Conservation (phyloP, 2,797 vertebrate species). For the Intellagama lesueurii region DNA sequence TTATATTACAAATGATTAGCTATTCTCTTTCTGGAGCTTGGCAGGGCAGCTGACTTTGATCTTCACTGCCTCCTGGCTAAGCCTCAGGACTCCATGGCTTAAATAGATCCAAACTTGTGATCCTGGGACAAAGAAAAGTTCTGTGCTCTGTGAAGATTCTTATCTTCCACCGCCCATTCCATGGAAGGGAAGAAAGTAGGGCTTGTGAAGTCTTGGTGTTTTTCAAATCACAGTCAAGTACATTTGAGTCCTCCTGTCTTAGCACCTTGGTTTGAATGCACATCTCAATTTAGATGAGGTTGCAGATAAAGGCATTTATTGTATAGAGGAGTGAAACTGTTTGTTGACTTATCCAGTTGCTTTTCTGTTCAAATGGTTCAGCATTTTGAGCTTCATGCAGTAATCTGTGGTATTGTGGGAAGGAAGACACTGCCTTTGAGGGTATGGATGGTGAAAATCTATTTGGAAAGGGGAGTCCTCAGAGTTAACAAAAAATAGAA, state of each 20-base stretch:
- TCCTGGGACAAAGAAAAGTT: conserved; percentile 47
- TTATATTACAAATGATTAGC: conserved; percentile 60
- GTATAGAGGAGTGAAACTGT: neutral
- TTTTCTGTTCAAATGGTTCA: neutral
- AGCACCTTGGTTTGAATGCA: neutral
- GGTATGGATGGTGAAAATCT: neutral
- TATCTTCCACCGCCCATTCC: neutral
- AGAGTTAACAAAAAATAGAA: neutral
- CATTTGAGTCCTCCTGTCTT: conserved; percentile 2
- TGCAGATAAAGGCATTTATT: conserved; percentile 1
- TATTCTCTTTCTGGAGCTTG: conserved; percentile 61
- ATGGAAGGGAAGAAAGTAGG: neutral
- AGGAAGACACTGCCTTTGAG: neutral
- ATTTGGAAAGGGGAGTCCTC: no score
- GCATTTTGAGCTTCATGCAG: neutral
- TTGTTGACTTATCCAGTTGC: neutral
- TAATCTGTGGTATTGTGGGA: neutral
- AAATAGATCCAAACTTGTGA: conserved; percentile 64
- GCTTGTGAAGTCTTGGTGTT: neutral
- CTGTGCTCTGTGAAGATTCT: conserved; percentile 46
- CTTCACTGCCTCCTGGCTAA: conserved; percentile 59
- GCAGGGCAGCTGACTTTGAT: conserved; percentile 57
- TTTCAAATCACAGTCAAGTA: conserved; percentile 3
- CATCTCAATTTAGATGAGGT: conserved; percentile 22
- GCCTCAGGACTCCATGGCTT: conserved; percentile 47